Evolutionary conservation across 2,113 vertebrate species (phyloP).

Genomic region (Aphelocoma coerulescens): DNA sequence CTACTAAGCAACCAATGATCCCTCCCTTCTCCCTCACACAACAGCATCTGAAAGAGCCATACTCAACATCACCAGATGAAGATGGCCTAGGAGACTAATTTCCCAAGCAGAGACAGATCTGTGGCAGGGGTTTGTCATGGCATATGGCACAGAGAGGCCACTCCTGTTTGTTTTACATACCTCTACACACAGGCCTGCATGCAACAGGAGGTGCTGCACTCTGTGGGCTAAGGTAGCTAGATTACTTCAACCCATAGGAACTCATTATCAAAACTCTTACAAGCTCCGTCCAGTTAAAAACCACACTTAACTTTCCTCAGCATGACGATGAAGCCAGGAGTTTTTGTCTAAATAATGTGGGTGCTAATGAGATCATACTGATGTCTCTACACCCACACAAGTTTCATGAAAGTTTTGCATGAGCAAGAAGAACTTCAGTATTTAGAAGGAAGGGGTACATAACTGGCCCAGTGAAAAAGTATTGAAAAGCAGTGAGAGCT

Average conservation of each 20-base stretch:
- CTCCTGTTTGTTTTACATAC: not conserved
- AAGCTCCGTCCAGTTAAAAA: not conserved
- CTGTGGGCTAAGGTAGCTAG: not conserved
- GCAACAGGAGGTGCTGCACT: not conserved
- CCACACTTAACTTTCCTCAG: not conserved
- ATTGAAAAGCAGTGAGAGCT: not conserved
- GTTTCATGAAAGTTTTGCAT: not conserved
- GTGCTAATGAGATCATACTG: not conserved
- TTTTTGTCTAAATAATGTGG: not conserved
- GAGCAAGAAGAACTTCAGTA: not conserved
- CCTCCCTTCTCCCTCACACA: not conserved
- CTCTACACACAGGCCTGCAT: not conserved
- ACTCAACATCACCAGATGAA: not conserved
- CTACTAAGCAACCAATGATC: not conserved
- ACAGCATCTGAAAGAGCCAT: not conserved
- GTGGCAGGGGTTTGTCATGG: not conserved
- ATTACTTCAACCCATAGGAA: not conserved
- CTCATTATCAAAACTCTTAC: not conserved
- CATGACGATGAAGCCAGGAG: not conserved
- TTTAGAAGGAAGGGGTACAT: not conserved
- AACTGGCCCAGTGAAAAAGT: not conserved
- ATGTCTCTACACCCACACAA: not conserved
- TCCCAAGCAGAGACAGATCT: not conserved
- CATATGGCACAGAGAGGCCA: not conserved
- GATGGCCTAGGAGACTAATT: not conserved